phyloP scores from a whole-genome alignment of 1,140 invertebrate genomes.

The Kradibia gibbosae region DNA sequence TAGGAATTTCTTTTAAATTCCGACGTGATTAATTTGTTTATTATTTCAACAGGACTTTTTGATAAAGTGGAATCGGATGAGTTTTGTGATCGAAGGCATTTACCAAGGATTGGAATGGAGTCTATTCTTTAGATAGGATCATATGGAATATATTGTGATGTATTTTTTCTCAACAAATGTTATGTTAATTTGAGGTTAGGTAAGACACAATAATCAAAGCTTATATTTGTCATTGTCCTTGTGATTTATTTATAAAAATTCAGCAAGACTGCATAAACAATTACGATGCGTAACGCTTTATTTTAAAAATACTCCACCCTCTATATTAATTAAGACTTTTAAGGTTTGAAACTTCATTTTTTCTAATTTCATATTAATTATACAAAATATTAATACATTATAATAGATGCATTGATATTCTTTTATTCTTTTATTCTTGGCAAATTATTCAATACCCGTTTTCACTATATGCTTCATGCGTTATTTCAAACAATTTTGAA shows the following conservation, averaged over 20 bases:
- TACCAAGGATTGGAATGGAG: background rate
- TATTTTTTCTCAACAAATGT: conserved; percentile 21
- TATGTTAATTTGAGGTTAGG: conserved; percentile 46
- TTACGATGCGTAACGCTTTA: no score
- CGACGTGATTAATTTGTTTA: background rate
- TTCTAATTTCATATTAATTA: no score
- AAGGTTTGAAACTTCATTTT: no score
- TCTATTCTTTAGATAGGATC: background rate
- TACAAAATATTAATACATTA: no score
- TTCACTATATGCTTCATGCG: no score
- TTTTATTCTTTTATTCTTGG: no score
- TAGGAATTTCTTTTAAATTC: background rate
- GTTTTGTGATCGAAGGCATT: background rate
- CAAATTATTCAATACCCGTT: no score
- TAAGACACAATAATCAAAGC: conserved; percentile 32
- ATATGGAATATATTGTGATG: background rate
- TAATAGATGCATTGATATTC: no score
- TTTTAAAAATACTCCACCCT: no score
- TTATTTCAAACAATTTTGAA: no score
- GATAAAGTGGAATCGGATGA: background rate
- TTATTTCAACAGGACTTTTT: background rate
- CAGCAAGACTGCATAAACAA: no score
- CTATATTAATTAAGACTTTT: no score
- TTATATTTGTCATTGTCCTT: conserved; percentile 17
- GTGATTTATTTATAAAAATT: background rate